Evolutionary conservation across 2,113 vertebrate species (phyloP).

Genomic region (Pheucticus melanocephalus): DNA sequence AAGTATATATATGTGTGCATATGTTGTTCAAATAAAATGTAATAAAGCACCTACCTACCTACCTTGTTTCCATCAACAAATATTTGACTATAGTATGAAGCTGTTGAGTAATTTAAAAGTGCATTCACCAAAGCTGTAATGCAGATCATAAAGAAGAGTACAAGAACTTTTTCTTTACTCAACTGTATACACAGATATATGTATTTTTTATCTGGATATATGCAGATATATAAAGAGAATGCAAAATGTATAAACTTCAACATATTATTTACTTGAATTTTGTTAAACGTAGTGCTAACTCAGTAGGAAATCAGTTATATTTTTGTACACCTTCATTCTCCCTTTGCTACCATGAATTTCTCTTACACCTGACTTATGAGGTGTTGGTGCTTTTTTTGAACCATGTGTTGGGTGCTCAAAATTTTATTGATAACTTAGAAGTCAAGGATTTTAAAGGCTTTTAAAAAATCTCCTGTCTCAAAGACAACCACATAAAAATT

Average conservation of each 20-base stretch:
- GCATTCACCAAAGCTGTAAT: not conserved
- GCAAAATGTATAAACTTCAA: not conserved
- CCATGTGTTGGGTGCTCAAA: not conserved
- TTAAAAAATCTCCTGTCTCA: not conserved
- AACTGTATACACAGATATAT: not conserved
- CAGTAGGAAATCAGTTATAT: not conserved
- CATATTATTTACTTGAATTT: not conserved
- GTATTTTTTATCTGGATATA: not conserved
- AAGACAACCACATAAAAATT: not conserved
- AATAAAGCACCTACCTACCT: not conserved
- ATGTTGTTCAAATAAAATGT: not conserved
- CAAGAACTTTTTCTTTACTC: not conserved
- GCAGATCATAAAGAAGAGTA: not conserved
- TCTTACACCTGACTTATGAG: not conserved
- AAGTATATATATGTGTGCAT: not conserved
- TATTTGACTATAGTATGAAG: not conserved
- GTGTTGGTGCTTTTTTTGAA: not conserved
- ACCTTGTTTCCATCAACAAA: not conserved
- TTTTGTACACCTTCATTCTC: not conserved
- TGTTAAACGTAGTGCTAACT: not conserved
- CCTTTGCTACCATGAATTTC: not conserved
- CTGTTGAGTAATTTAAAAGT: not conserved
- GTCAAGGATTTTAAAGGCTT: not conserved
- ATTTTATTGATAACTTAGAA: not conserved
- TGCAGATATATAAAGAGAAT: not conserved